These are phyloP conservation scores for Ellobius talpinus DNA, from an alignment of 2,113 vertebrate genomes.

Conservation along the genomic window DNA sequence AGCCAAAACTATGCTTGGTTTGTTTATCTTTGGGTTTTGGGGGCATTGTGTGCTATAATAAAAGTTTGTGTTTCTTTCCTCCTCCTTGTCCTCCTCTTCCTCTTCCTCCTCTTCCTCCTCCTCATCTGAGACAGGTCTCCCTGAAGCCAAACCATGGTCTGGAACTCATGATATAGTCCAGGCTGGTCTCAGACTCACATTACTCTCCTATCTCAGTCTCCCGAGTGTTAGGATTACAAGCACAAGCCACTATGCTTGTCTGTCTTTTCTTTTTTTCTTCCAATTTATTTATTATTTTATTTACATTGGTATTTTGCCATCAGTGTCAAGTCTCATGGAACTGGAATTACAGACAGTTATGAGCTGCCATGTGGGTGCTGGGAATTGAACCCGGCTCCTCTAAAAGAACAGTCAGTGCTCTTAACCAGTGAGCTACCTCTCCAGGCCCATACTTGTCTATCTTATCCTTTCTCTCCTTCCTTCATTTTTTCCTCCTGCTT, in stretches of 20 bases:
- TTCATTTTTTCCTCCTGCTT: not conserved
- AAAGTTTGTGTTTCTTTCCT: not conserved
- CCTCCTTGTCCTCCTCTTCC: not conserved
- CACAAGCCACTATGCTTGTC: not conserved
- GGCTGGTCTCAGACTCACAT: not conserved
- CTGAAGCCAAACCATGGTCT: not conserved
- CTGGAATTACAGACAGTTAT: no score
- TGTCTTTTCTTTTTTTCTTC: no score
- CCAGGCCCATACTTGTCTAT: no score
- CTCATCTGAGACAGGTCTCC: not conserved
- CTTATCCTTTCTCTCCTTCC: not conserved
- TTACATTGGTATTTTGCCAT: no score
- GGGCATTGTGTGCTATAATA: not conserved
- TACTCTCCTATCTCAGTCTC: not conserved
- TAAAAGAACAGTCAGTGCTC: no score
- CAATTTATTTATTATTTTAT: no score
- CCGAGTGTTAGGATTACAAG: not conserved
- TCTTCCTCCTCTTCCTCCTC: not conserved
- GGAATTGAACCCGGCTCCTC: no score
- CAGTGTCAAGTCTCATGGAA: no score
- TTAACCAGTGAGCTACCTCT: no score
- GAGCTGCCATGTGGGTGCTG: no score
- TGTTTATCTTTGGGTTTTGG: conserved; percentile 9
- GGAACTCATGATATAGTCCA: not conserved
- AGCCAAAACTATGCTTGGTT: not conserved